Conservation (phyloP, 2,113 vertebrate genomes). For the Pterocles burchelli region DNA sequence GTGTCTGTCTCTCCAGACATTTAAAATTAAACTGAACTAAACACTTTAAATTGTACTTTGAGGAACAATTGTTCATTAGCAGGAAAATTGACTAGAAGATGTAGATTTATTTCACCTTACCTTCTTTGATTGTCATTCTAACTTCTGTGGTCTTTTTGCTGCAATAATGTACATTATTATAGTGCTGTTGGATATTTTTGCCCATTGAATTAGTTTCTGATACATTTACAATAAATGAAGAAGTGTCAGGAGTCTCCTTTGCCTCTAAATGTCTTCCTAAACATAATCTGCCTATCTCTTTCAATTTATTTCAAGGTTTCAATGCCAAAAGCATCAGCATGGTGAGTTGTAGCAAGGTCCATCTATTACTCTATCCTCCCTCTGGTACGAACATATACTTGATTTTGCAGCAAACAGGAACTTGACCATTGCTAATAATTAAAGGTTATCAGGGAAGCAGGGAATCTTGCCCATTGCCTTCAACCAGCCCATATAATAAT, state of each 20-base stretch:
- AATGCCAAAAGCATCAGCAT: background rate
- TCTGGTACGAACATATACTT: background rate
- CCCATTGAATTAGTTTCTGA: background rate
- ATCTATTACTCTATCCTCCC: background rate
- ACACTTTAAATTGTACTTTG: background rate
- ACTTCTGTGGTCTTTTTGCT: background rate
- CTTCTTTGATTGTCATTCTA: background rate
- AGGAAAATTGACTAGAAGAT: background rate
- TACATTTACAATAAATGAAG: background rate
- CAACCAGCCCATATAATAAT: background rate
- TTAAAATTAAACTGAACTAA: background rate
- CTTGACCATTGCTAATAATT: background rate
- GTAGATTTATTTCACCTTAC: background rate
- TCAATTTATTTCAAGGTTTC: background rate
- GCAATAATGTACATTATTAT: background rate
- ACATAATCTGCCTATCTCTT: background rate
- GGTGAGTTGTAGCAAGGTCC: background rate
- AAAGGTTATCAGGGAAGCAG: background rate
- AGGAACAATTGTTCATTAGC: background rate
- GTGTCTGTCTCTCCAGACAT: background rate
- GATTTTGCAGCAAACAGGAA: background rate
- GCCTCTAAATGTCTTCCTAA: background rate
- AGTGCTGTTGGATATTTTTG: background rate
- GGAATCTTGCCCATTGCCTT: background rate
- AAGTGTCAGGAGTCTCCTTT: background rate